Evolutionary conservation across 1,140 invertebrate genomes (phyloP), one percentile per base, ranked within the genome.

Genomic region (Lordiphosa stackelbergi): DNA sequence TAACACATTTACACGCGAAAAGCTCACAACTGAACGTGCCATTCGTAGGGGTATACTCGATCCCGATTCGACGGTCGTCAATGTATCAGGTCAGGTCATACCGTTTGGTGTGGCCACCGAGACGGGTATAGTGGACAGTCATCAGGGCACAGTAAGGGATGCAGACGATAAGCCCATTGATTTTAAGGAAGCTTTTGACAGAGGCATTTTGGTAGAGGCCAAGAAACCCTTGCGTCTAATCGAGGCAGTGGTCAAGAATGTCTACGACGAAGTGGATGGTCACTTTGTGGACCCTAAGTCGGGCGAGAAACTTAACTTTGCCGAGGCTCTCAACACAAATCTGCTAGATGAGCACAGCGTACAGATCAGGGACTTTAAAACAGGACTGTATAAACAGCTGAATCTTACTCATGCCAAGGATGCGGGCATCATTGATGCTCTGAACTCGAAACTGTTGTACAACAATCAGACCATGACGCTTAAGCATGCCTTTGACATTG

Each of bases 181-280:
- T 88, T 94, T 97, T 68, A 91, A 93, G 40, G 94, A 96, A 90
- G 96, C 95, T 3, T 93, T 96, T 73, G 94, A 96, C 85, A 89
- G 91, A 68, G 95, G 95, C n/a, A 88, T 95, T 19, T 88, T 97
- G 1, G 90, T 95, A 40, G 94, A 97, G 90, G 92, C 94, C 2
- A 91, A 93, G 43, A 92, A 91, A 85, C 95, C 95, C 10, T 90
- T 97, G 86, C 93, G 94, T 11, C 89, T 98, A 2, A 94, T 93
- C 63, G 95, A 97, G 89, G 93, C 95, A 1, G 90, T 97, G 31
- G 90, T 92, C 37, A 96, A 96, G 85, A 93, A 94, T 41, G 90
- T 97, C 11, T 95, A 94, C 77, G 93, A 96, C 86, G 91, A 93
- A 66, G 89, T 90, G 10, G 92, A 91, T 13, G 93, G 93, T 34